phyloP scores from a whole-genome alignment of 1,140 invertebrate genomes.

The Solenopsis invicta region DNA sequence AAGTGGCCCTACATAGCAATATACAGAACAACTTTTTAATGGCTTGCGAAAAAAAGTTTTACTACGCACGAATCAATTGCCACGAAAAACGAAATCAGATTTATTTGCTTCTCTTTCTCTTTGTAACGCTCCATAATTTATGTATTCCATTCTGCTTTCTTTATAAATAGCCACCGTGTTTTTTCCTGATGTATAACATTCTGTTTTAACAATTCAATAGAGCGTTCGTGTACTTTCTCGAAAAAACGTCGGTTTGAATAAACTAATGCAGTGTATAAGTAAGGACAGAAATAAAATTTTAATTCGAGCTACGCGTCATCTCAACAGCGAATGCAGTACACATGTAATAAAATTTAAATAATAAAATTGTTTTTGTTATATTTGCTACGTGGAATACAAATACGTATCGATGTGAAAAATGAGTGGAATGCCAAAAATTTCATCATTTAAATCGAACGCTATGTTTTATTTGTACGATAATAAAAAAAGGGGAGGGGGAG shows the following conservation, averaged over 20 bases:
- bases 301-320: conserved; percentile 1
- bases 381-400: conserved; percentile 18
- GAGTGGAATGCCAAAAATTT: conserved; percentile 44
- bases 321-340: not conserved
- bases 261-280: not conserved
- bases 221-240: not conserved
- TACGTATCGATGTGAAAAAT: conserved; percentile 1
- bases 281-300: conserved; percentile 44
- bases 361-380: conserved; percentile 36
- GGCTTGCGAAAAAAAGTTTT: not conserved
- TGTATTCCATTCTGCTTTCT: not conserved
- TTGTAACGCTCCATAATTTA: not conserved
- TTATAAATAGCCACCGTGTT: not conserved
- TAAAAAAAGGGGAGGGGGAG: not conserved
- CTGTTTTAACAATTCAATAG: conserved; percentile 36
- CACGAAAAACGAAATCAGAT: not conserved
- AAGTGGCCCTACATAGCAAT: no score
- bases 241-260: conserved; percentile 1
- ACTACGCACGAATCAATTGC: no score
- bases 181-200: not conserved
- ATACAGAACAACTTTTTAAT: not conserved
- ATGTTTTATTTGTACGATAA: conserved; percentile 2
- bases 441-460: conserved; percentile 16
- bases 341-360: conserved; percentile 54
- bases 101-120: not conserved